Evolutionary conservation across 2,888 invertebrate genomes (phyloP).

Genomic region (Petrolisthes manimaculis): DNA sequence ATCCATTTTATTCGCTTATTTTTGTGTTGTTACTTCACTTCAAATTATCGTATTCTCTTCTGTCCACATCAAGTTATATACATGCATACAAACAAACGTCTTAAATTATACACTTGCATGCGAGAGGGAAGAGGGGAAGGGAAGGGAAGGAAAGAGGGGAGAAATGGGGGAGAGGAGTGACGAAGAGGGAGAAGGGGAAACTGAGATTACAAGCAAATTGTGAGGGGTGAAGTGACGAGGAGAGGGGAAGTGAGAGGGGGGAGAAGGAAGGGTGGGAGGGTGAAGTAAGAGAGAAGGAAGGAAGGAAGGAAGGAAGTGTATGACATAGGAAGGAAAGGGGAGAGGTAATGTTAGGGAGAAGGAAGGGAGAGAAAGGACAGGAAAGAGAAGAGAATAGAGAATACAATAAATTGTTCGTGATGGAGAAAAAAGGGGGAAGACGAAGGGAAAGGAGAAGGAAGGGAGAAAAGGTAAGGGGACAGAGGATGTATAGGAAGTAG

Average conservation of each 20-base stretch:
- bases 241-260: background rate
- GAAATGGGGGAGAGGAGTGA: background rate
- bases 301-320: background rate
- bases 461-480: background rate
- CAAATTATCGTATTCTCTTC: no score
- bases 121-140: background rate
- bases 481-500: no score
- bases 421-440: background rate
- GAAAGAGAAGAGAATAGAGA: background rate
- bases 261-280: background rate
- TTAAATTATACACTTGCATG: no score
- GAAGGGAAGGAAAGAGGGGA: background rate
- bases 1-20: no score
- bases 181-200: background rate
- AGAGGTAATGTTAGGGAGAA: background rate
- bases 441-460: background rate
- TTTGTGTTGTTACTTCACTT: no score
- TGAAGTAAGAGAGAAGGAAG: background rate
- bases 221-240: no score
- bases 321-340: background rate
- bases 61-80: no score
- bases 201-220: background rate
- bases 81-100: no score
- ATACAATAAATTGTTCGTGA: background rate
- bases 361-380: background rate